Conservation (phyloP, 2,113 vertebrate genomes). For the Semicossyphus pulcher region DNA sequence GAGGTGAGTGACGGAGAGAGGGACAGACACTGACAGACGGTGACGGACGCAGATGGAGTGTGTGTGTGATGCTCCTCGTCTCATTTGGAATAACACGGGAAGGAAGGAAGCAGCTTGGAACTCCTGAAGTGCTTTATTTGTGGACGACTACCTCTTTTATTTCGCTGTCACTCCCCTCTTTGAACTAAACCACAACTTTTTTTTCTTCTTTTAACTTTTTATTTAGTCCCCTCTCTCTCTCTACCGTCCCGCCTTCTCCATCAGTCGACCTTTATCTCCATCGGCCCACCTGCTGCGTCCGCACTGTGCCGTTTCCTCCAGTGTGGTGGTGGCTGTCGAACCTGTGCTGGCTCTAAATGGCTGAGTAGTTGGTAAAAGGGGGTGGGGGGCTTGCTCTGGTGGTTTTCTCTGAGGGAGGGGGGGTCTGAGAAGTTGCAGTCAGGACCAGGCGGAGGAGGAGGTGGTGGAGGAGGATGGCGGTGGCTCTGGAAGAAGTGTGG, state of each 20-base stretch:
- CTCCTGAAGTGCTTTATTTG: constrained; percentile 59
- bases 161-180: neutral
- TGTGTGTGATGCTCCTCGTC: constrained; percentile 81
- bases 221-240: neutral
- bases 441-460: constrained; percentile 62
- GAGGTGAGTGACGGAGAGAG: constrained; percentile 50
- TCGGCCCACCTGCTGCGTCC: constrained; percentile 2
- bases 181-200: neutral
- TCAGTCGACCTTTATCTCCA: constrained; percentile 3
- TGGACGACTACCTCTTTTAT: constrained; percentile 48
- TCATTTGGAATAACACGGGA: constrained; percentile 74
- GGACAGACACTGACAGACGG: constrained; percentile 26
- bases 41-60: constrained; percentile 40
- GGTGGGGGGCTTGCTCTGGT: constrained; percentile 34
- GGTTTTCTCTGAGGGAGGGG: constrained; percentile 50
- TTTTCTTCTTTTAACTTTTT: neutral
- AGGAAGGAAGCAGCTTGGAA: constrained; percentile 48
- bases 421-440: constrained; percentile 45
- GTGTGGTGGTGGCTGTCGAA: constrained; percentile 30
- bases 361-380: constrained; percentile 59
- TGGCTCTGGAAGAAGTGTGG: constrained; percentile 86
- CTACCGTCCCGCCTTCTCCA: neutral
- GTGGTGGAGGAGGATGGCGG: constrained; percentile 84
- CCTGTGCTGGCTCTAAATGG: constrained; percentile 64
- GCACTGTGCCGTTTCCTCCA: neutral